Base-by-base conservation (phyloP, 2,113 vertebrate genomes). In the Triplophysa siluroides region DNA sequence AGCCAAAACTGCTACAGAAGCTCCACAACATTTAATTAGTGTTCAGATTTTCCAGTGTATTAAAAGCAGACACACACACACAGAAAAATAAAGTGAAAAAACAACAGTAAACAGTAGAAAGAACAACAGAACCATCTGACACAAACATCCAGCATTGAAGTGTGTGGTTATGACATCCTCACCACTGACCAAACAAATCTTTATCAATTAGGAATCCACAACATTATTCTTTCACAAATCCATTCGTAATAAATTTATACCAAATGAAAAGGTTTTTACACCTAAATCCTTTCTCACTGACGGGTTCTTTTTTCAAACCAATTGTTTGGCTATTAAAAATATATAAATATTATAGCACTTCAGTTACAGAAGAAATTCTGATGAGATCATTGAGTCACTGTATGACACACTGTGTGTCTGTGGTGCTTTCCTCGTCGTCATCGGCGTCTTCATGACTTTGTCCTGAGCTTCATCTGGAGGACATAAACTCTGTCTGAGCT, bases 401-500 rank as follows among this genome's bases (percentile, higher is more conserved):
- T 33, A 96, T 79, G 66, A 82, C 64, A 11, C 95, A 96, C 65
- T 45, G 43, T 45, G 86, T 83, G 0, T 93, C 91, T 18, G 85
- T 73, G 38, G 78, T 84, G 75, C 74, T 11, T 6, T 38, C 7
- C 33, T 38, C 33, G 76, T 85, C 78, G 23, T 75, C 76, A 10
- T 76, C 56, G 16, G 58, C 43, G 21, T 85, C 69, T 14, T 29
- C 78, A 0, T 54, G 66, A n/a, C 50, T 56, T 50, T 66, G 1
- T 81, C 61, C 0, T 68, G 80, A 62, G 76, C 79, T 0, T 76
- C 83, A n/a, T 54, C 60, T 13, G 70, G 52, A 1, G 83, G 3
- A 43, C 78, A 82, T 81, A 93, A 74, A 81, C 88, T 93, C 88
- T 92, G 93, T 70, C 94, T 93, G 69, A 98, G 90, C 85, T 95